A percentile compares a stretch with the other conserved stretches of the same genome.
Evolutionary conservation across 2,888 invertebrate genomes (phyloP).

Genomic region (Netelia melanura): DNA sequence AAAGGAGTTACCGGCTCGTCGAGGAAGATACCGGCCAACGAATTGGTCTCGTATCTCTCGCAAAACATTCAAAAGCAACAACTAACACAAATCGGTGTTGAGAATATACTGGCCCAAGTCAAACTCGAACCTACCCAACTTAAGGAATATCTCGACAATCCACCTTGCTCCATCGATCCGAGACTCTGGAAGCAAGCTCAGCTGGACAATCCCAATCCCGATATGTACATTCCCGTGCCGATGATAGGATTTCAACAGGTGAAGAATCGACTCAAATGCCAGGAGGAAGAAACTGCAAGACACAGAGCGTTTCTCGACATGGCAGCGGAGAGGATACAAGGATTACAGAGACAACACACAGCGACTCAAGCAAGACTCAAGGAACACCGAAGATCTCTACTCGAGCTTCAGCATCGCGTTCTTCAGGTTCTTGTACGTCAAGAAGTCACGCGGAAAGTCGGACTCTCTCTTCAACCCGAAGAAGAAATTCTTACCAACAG

Average conservation of each 20-base stretch:
- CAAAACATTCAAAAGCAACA: slow-evolving; percentile 90
- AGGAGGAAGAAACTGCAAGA: slow-evolving; percentile 93
- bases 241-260: slow-evolving; percentile 95
- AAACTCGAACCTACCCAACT: slow-evolving; percentile 92
- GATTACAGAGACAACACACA: slow-evolving; percentile 92
- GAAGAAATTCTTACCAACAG: slow-evolving; percentile 96
- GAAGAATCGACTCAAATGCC: slow-evolving; percentile 93
- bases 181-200: slow-evolving; percentile 98
- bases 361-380: slow-evolving; percentile 92
- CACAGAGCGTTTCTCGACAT: slow-evolving; percentile 93
- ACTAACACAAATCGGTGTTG: slow-evolving; percentile 90
- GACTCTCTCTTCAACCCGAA: slow-evolving; percentile 94
- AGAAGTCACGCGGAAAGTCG: slow-evolving; percentile 95
- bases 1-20: slow-evolving; percentile 88
- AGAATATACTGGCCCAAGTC: slow-evolving; percentile 90
- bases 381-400: slow-evolving; percentile 92
- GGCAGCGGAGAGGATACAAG: slow-evolving; percentile 91
- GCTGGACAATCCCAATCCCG: slow-evolving; percentile 96
- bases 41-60: slow-evolving; percentile 90
- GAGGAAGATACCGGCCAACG: slow-evolving; percentile 90
- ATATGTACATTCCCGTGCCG: slow-evolving; percentile 96
- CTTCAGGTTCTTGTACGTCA: slow-evolving; percentile 94
- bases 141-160: slow-evolving; percentile 94
- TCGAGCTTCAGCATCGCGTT: slow-evolving; percentile 93
- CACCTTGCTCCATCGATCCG: slow-evolving; percentile 96